Base-by-base conservation (phyloP, 2,888 invertebrate species). In the Sphinx pinastri region DNA sequence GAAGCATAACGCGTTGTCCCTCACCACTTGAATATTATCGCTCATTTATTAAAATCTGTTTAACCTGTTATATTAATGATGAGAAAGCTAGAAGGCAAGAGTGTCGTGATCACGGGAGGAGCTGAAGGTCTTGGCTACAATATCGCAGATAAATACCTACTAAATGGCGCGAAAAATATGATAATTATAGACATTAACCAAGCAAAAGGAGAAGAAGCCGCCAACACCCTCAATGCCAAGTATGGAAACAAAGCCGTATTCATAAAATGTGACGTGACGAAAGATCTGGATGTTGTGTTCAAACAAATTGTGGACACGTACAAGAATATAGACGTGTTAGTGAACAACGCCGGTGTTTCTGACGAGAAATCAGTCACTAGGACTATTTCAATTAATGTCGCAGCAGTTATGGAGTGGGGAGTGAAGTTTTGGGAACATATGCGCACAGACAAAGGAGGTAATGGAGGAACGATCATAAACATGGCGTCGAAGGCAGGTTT, bases 181-280 rank as follows among this genome's bases (percentile, higher is more conserved):
- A 76, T 88, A 11, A 70, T 89, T 0, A 77, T 88, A 0, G 88
- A 89, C 67, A 79, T 88, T 13, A 83, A 87, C 68, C 85, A 87
- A 70, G 76, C 72, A 52, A 76, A 78, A 52, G 88, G 95, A 31
- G 81, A 86, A 55, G 86, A 88, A 68, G 88, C 94, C 0, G 87
- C 84, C 0, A 87, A 86, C 12, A 85, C 84, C 16, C 79, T 95
- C 8, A 90, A 88, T 49, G 76, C 86, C 1, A 90, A 92, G 75
- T 88, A 92, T 71, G 95, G 95, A 0, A 67, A 68, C 1, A 93
- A 88, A 74, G 93, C 90, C 0, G 79, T 88, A 6, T 95, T 94
- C 76, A 79, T 94, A 14, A 90, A 89, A 74, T 92, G 94, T 71
- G 94, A 95, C 68, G 94, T 95, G n/a, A 90, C 91, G 0, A 89